Evolutionary conservation across 2,797 vertebrate genomes (phyloP), one percentile per base, ranked within the genome.

Genomic region (Arrhamphus sclerolepis): DNA sequence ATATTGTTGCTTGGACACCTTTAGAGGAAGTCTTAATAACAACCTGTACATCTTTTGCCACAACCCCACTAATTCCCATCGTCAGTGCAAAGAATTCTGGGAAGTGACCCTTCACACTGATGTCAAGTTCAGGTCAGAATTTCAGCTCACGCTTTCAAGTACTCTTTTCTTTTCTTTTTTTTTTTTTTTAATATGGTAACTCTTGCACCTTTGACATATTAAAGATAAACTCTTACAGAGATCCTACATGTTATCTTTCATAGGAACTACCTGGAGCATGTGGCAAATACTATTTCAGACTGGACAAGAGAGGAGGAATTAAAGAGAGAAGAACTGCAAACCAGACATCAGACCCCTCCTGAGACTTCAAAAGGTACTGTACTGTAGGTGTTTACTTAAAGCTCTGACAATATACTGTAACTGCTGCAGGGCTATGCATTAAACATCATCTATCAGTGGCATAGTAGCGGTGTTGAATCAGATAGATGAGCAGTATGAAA

Each of bases 61-160:
- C 83, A 96, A 96, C 81, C 96, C 95, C 40, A 94, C 94, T 93
- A 93, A 92, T 77, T 50, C 46, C 1, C 39, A 88, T 34, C 87
- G 58, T 22, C 86, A 91, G 53, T 93, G 89, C 57, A 85, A 77
- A 26, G 92, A 95, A 68, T 70, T 78, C 18, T 98, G 97, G 97
- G 73, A 92, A 20, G 55, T 85, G 44, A 83, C 89, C 19, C 89
- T 99, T 46, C 95, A 97, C 78, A 96, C 96, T 11, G 85, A 97
- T 29, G 93, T 97, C 75, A 92, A 93, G 70, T 97, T 99, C 93
- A 96, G 97, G 97, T 98, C 76, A 70, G 72, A 53, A n/a, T 29
- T 16, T 18, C 21, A 18, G n/a, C n/a, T 56, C n/a, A 40, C 1
- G 13, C 34, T 57, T 42, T 65, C 13, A 9, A 10, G 1, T 16